phyloP scores from a whole-genome alignment of 2,797 vertebrate species.

The Scomberomorus guttatus region DNA sequence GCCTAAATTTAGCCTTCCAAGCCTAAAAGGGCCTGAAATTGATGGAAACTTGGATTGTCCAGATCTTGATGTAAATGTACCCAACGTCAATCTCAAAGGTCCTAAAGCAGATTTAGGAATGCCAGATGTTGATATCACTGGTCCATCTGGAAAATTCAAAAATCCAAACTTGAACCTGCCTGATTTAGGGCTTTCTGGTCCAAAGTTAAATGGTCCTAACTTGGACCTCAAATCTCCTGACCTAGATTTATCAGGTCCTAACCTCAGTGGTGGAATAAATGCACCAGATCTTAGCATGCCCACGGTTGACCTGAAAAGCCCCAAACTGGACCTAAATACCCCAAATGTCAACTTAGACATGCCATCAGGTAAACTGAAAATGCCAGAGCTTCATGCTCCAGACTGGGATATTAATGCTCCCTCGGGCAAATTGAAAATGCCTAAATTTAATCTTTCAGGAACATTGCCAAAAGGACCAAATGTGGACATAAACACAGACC shows the following conservation, averaged over 20 bases:
- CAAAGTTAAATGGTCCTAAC: conserved; percentile 53
- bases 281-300: conserved; percentile 63
- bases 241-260: conserved; percentile 64
- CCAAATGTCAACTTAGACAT: conserved; percentile 41
- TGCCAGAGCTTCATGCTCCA: conserved; percentile 59
- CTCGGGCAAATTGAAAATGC: conserved; percentile 65
- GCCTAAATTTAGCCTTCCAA: conserved; percentile 45
- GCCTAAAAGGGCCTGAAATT: conserved; percentile 19
- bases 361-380: conserved; percentile 67
- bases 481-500: conserved; percentile 51
- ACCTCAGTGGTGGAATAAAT: conserved; percentile 55
- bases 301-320: conserved; percentile 34
- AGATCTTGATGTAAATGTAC: conserved; percentile 39
- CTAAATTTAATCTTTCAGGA: conserved; percentile 56
- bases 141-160: conserved; percentile 61
- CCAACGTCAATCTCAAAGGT: conserved; percentile 37
- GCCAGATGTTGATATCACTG: conserved; percentile 38
- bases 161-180: conserved; percentile 61
- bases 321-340: conserved; percentile 48
- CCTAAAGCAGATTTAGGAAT: conserved; percentile 15
- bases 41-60: conserved; percentile 31
- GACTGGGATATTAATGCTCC: conserved; percentile 60
- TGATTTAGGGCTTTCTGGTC: conserved; percentile 39
- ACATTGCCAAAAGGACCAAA: conserved; percentile 52
- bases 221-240: conserved; percentile 54